phyloP scores from a whole-genome alignment of 2,888 invertebrate genomes.

The Cryptus viduatorius region DNA sequence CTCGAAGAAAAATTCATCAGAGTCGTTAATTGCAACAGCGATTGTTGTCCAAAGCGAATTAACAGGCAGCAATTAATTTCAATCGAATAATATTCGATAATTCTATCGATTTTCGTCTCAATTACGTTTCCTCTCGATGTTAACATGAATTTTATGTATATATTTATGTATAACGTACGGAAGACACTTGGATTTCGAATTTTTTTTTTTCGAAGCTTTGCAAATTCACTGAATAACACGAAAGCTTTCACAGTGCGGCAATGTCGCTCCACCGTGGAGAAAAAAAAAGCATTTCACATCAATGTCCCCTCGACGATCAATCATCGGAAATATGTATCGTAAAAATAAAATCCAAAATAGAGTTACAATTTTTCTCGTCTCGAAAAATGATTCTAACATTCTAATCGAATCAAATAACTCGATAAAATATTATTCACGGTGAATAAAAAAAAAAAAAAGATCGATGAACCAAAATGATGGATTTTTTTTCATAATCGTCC shows the following conservation, averaged over 20 bases:
- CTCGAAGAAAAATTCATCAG: no score
- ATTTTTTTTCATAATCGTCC: no score
- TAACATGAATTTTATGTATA: constrained; percentile 23
- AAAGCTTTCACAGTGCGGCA: background rate
- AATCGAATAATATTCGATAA: constrained; percentile 5
- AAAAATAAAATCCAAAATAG: no score
- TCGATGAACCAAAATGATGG: background rate
- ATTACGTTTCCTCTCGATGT: constrained; percentile 33
- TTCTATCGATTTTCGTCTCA: constrained; percentile 1
- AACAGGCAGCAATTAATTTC: constrained; percentile 21
- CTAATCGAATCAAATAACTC: no score
- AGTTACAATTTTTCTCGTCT: no score
- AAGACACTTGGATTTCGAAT: constrained; percentile 56
- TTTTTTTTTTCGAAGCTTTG: background rate
- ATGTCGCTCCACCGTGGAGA: background rate
- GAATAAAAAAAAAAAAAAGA: background rate
- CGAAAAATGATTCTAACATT: no score
- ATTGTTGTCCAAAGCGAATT: background rate
- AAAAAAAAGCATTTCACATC: no score
- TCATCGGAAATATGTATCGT: no score
- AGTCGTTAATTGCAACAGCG: background rate
- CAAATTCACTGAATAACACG: constrained; percentile 15
- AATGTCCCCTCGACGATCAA: no score
- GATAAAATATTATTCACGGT: no score
- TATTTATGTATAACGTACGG: constrained; percentile 46